Evolutionary conservation across 2,888 invertebrate genomes (phyloP).

Genomic region (Chymomyza amoena): DNA sequence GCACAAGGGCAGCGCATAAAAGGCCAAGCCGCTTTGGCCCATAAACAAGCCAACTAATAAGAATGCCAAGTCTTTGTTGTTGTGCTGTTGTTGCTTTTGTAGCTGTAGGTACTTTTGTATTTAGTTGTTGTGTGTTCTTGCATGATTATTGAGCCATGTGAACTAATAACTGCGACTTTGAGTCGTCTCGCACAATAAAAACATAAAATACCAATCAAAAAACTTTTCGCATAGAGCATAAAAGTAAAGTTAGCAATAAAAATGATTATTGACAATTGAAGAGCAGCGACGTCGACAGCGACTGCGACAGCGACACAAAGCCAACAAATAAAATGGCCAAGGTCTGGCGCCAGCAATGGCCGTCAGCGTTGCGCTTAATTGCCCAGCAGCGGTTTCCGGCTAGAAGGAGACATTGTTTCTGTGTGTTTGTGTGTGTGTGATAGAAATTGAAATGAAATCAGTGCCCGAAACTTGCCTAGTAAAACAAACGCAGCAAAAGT

Average conservation of each 20-base stretch:
- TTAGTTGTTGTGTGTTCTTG: constrained; percentile 23
- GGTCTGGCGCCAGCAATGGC: constrained; percentile 51
- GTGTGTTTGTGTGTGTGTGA: constrained; percentile 1
- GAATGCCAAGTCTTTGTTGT: constrained; percentile 14
- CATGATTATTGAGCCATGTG: constrained; percentile 64
- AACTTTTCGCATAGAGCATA: constrained; percentile 66
- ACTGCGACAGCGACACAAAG: neutral
- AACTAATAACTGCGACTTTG: constrained; percentile 67
- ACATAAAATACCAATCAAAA: constrained; percentile 70
- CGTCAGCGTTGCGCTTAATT: constrained; percentile 50
- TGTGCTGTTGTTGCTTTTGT: neutral
- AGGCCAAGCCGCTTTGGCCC: constrained; percentile 5
- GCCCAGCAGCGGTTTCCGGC: constrained; percentile 69
- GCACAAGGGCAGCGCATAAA: neutral
- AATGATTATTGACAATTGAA: constrained; percentile 74
- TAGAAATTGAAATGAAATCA: constrained; percentile 64
- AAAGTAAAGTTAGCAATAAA: constrained; percentile 69
- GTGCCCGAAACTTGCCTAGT: constrained; percentile 20
- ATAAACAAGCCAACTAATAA: constrained; percentile 48
- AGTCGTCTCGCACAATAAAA: constrained; percentile 55
- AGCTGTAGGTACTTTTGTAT: neutral
- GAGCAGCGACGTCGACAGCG: constrained; percentile 28
- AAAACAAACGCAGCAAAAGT: constrained; percentile 22
- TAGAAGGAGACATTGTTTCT: neutral
- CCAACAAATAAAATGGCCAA: constrained; percentile 21